Evolutionary conservation across 2,797 vertebrate genomes (phyloP).

Genomic region (Anabacerthia variegaticeps): DNA sequence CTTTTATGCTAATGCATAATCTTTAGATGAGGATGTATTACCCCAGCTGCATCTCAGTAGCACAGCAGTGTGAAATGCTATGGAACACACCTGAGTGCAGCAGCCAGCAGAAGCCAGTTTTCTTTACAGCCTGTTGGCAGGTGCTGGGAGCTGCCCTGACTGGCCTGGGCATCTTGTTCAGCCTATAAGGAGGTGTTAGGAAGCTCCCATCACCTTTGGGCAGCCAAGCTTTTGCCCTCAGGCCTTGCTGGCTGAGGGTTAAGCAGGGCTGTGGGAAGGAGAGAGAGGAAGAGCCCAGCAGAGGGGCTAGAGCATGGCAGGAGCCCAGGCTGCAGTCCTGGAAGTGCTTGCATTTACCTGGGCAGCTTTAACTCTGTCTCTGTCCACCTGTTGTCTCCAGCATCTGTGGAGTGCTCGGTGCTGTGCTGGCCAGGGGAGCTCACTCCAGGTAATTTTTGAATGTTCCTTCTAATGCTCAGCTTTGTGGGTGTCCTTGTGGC

Average conservation of each 20-base stretch:
- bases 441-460: not conserved
- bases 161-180: not conserved
- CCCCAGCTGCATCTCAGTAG: no score
- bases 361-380: not conserved
- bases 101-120: not conserved
- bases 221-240: accelerated
- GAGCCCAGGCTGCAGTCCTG: not conserved
- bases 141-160: no score
- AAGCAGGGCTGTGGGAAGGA: accelerated
- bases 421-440: accelerated
- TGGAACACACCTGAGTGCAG: accelerated
- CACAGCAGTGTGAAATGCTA: no score
- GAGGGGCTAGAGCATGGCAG: accelerated
- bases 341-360: accelerated
- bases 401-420: accelerated
- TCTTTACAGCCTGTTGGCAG: not conserved
- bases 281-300: not conserved
- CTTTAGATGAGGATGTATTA: not conserved
- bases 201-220: accelerated
- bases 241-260: accelerated
- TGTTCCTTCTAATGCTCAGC: accelerated
- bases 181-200: not conserved
- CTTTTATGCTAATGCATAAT: not conserved
- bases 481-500: accelerated
- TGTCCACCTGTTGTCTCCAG: accelerated